Evolutionary conservation across 2,797 vertebrate genomes (phyloP), one percentile per base, ranked within the genome.

Genomic region (Schizopygopsis malacanthus): DNA sequence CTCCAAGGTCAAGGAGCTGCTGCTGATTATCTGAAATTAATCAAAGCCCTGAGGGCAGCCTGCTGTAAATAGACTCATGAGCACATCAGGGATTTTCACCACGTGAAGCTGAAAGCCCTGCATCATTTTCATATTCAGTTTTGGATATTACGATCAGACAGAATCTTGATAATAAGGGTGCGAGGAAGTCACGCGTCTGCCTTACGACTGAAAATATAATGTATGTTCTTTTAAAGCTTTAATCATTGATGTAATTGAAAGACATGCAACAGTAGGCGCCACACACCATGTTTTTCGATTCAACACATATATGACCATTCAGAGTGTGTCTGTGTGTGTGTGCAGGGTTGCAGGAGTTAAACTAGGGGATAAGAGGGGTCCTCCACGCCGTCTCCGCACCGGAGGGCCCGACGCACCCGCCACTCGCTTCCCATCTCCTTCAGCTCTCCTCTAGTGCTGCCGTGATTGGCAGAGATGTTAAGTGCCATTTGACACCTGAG

Each of bases 401-500:
- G 16, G 79, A 82, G 82, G 78, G 69, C 47, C 59, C 69, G 47
- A 4, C 45, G 69, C 39, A 18, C 75, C 88, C 63, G 20, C 73
- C 82, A 81, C 80, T 63, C 81, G 65, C 77, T 56, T 83, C 80
- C 80, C 69, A 84, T 86, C 81, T 90, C 89, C 89, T 91, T 89
- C 90, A 90, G 82, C 71, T 90, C 90, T 92, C 89, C 95, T 95
- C 94, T 92, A 84, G 93, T 93, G 91, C 91, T 87, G 88, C 85
- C 81, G 85, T 95, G 95, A 96, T 94, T 95, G 95, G 94, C 94
- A 95, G 94, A 89, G 93, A 94, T 95, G 95, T 96, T 96, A 96
- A 96, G 95, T 95, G 95, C 92, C 94, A 93, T 95, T 96, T 96
- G 96, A 96, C 96, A 96, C 94, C 94, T 93, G 93, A 94, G 93